Evolutionary conservation across 2,113 vertebrate species (phyloP).

Genomic region (Phalacrocorax carbo): DNA sequence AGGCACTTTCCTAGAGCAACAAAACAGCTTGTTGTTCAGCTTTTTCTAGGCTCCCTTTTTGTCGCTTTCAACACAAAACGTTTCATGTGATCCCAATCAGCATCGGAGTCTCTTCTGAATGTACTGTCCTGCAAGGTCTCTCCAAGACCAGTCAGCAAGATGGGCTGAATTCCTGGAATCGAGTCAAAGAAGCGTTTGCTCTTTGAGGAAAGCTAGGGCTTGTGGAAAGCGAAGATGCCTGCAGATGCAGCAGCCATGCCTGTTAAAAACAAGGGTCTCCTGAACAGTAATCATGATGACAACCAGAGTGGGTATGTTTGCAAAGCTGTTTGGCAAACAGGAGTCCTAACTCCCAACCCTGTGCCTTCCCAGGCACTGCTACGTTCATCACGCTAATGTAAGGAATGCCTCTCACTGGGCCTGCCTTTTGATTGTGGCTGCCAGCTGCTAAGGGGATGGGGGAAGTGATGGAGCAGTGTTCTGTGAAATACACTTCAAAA

Average conservation of each 20-base stretch:
- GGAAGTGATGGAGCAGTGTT: background rate
- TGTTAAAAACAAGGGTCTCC: background rate
- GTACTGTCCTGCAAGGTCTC: background rate
- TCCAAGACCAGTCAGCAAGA: background rate
- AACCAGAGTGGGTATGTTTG: background rate
- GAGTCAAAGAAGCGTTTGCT: background rate
- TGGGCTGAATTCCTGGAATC: background rate
- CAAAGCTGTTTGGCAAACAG: background rate
- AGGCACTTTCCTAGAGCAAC: background rate
- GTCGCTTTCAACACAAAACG: background rate
- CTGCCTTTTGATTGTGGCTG: background rate
- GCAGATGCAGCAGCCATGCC: background rate
- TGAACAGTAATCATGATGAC: background rate
- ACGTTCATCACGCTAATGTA: background rate
- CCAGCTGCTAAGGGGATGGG: fast-evolving
- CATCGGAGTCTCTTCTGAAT: background rate
- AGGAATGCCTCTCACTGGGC: background rate
- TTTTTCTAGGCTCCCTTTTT: background rate
- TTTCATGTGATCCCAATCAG: background rate
- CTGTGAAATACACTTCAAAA: background rate
- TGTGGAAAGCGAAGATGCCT: background rate
- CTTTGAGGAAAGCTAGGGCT: background rate
- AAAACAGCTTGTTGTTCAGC: background rate
- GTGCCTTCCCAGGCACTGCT: background rate
- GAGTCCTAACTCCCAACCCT: background rate